A percentile compares a stretch with the other conserved stretches of the same genome.
Conservation (phyloP, 2,797 vertebrate genomes). For the Peromyscus melanophrys region DNA sequence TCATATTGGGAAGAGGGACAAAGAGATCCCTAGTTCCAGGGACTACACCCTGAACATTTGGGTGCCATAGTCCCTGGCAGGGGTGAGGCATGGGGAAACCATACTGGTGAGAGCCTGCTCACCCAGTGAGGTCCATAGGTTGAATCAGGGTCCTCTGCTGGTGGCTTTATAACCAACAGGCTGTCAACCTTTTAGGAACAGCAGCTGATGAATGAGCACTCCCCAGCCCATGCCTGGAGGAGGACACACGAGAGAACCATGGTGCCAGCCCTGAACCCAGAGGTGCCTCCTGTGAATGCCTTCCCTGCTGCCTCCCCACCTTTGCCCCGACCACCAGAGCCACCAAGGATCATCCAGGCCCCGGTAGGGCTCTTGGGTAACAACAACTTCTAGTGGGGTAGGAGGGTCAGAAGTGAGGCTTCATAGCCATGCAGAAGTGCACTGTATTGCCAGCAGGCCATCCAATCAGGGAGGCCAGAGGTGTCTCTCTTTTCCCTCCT, state of each 20-base stretch:
- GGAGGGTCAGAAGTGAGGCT: background rate
- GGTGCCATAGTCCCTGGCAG: background rate
- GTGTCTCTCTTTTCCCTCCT: background rate
- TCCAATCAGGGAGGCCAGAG: background rate
- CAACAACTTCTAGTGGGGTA: background rate
- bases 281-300: constrained; percentile 57
- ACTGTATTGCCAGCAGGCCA: background rate
- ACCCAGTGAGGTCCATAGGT: background rate
- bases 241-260: constrained; percentile 70
- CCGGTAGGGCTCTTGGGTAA: constrained; percentile 83
- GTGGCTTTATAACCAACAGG: background rate
- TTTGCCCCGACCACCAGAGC: constrained; percentile 74
- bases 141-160: background rate
- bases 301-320: constrained; percentile 86
- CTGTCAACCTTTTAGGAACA: constrained; percentile 90
- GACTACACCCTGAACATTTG: background rate
- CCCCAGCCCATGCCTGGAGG: constrained; percentile 88
- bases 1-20: background rate
- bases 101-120: background rate
- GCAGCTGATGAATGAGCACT: constrained; percentile 90
- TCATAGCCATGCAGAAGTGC: too few species aligned
- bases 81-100: background rate
- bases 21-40: background rate
- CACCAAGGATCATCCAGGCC: constrained; percentile 92
- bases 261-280: constrained; percentile 46